Evolutionary conservation across 2,888 invertebrate genomes (phyloP), one percentile per base, ranked within the genome.

Genomic region (Xylophagus ater): DNA sequence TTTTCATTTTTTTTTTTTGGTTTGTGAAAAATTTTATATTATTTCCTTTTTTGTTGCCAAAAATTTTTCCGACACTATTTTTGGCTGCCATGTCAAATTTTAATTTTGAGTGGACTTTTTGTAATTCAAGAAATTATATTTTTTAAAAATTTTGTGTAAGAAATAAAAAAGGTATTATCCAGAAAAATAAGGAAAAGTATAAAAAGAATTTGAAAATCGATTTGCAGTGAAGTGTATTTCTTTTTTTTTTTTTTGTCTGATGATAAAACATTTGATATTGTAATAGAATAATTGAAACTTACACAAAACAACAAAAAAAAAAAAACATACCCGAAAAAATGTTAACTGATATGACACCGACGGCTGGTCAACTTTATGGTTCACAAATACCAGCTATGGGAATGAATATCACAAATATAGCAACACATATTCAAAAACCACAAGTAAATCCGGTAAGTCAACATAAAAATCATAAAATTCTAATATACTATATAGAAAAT

Each of bases 331-430:
- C 31, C 15, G 10, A 20, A 25, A 60, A 50, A 44, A 73, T 73
- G 73, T 61, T 73, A 57, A 73, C 73, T 51, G 73, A 73, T 59
- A 72, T 73, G 70, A 71, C 72, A 52, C 71, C 73, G 53, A 69
- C 72, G 54, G 72, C 72, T 51, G 71, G 73, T 47, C 73, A 73
- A 58, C 62, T 73, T 46, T 73, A 73, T 53, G 72, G 73, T 47
- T 68, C 72, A 44, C 73, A 73, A 55, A 72, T 73, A 53, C 72
- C 72, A 40, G 67, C 70, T 28, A 73, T 73, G 72, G 68, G 70
- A 48, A 72, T 73, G 72, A 72, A 73, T 55, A 69, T 73, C 45
- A 55, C 57, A 45, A 65, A 65, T 49, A 63, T 65, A 34, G 55
- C 65, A 39, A 53, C 60, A 44, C 65, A 65, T 55, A 54, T 65